phyloP scores from a whole-genome alignment of 2,888 invertebrate genomes.

The Drosophila pseudotakahashii region DNA sequence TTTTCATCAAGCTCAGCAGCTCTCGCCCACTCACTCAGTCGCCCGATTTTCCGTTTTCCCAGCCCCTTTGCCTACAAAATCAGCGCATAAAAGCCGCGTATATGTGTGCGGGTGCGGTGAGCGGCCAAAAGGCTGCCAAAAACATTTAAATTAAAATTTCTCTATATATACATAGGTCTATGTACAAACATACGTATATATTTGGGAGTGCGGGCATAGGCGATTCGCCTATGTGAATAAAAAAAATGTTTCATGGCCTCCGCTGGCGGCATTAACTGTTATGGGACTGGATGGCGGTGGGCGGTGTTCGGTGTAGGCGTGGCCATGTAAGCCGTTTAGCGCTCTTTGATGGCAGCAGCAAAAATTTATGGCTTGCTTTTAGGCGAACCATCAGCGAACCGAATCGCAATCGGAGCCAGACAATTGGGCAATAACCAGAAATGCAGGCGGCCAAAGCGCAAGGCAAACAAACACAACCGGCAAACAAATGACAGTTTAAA shows the following conservation, averaged over 20 bases:
- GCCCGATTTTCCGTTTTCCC: neutral
- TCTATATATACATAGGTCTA: conserved; percentile 18
- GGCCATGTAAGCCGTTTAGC: conserved; percentile 74
- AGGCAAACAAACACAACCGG: conserved; percentile 1
- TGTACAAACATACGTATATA: conserved; percentile 6
- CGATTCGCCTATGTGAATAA: conserved; percentile 10
- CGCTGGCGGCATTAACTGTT: conserved; percentile 69
- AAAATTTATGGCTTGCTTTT: conserved; percentile 71
- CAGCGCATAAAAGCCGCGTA: conserved; percentile 73
- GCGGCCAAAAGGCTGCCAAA: conserved; percentile 66
- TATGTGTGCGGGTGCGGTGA: conserved; percentile 40
- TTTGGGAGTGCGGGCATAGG: conserved; percentile 8
- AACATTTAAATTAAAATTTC: conserved; percentile 77
- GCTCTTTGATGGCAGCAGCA: conserved; percentile 67
- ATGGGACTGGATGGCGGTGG: conserved; percentile 29
- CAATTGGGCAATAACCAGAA: conserved; percentile 73
- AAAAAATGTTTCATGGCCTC: conserved; percentile 48
- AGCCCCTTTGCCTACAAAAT: conserved; percentile 50
- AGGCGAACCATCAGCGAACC: conserved; percentile 34
- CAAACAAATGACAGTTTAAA: conserved; percentile 76
- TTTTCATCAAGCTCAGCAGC: conserved; percentile 66
- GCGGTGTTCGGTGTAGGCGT: conserved; percentile 22
- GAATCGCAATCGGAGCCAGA: conserved; percentile 34
- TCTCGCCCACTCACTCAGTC: conserved; percentile 38
- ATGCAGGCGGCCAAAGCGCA: conserved; percentile 41